phyloP scores from a whole-genome alignment of 2,888 invertebrate species.

The Pelosia muscerda region DNA sequence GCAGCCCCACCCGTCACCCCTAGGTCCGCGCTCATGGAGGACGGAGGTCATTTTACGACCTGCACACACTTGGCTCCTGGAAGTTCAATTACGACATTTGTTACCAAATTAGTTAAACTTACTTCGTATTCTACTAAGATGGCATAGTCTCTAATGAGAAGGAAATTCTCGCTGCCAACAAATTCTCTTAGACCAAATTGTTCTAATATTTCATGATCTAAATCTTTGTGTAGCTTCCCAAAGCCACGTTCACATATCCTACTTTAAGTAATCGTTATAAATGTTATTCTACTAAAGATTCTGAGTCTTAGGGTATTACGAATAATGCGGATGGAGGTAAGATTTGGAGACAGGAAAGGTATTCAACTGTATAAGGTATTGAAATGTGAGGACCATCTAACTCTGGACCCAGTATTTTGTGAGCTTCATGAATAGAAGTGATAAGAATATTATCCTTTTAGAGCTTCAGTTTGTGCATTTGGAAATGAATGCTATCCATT shows the following conservation, averaged over 20 bases:
- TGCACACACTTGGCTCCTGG: neutral
- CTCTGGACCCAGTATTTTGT: constrained; percentile 5
- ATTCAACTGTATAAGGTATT: neutral
- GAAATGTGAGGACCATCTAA: constrained; percentile 4
- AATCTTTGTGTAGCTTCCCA: constrained; percentile 42
- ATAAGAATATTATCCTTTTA: neutral
- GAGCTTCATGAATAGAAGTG: neutral
- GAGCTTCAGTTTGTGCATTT: neutral
- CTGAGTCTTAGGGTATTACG: constrained; percentile 36
- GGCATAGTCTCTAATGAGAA: constrained; percentile 23
- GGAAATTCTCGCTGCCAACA: constrained; percentile 41
- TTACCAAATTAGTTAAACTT: constrained; percentile 5
- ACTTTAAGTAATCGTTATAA: constrained; percentile 49
- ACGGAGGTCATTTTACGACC: too few relatives aligned
- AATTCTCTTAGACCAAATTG: constrained; percentile 41
- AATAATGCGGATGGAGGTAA: constrained; percentile 30
- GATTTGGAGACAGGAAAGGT: constrained; percentile 30
- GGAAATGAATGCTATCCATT: neutral
- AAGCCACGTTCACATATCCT: constrained; percentile 46
- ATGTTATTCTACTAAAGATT: constrained; percentile 46
- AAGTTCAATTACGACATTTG: neutral
- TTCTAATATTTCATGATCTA: constrained; percentile 52
- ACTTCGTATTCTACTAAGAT: constrained; percentile 11
- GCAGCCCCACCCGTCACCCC: too few relatives aligned
- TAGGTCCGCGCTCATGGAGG: too few relatives aligned